Evolutionary conservation across 2,888 invertebrate species (phyloP), one percentile per base, ranked within the genome.

Genomic region (Phaedon cochleariae): DNA sequence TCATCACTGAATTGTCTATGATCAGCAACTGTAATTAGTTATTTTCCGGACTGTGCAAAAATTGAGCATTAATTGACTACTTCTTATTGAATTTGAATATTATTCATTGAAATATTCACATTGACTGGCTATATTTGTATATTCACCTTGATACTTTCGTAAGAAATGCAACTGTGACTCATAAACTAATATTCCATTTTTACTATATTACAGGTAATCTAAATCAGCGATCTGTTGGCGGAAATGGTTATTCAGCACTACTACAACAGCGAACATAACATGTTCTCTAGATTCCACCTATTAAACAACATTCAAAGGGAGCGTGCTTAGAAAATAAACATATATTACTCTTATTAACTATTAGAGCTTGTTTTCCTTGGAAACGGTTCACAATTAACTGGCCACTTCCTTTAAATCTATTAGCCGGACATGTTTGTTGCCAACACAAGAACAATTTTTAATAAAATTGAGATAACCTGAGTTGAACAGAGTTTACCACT

Each of bases 211-310:
- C 61, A 57, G 58, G 52, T 51, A 58, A 67, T 67, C 67, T 70
- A 67, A 65, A 67, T 67, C 69, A 70, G 49, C 62, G 41, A 70
- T 70, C 70, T 65, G 67, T 60, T 64, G 59, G 64, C 70, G 70
- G 70, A 70, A 70, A 68, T 58, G 34, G 70, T 70, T 64, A 68
- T 62, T 68, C 68, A 70, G 61, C 61, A 61, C 55, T 61, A 55
- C 53, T 59, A 62, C 64, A 41, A 60, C 51, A 57, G 51, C 54
- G 67, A 59, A 51, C 59, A 51, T 54, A 65, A 65, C 67, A 67
- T 65, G 65, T 60, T 58, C 58, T 64, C 67, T 45, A 65, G 61
- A 69, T 69, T 65, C 69, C 62, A 53, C 58, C 58, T 64, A 70
- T 70, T 67, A 64, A 45, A 60, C 41, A 64, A 57, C 65, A 65